Evolutionary conservation across 1,140 invertebrate genomes (phyloP), one percentile per base, ranked within the genome.

Genomic region (Hetaerina americana): DNA sequence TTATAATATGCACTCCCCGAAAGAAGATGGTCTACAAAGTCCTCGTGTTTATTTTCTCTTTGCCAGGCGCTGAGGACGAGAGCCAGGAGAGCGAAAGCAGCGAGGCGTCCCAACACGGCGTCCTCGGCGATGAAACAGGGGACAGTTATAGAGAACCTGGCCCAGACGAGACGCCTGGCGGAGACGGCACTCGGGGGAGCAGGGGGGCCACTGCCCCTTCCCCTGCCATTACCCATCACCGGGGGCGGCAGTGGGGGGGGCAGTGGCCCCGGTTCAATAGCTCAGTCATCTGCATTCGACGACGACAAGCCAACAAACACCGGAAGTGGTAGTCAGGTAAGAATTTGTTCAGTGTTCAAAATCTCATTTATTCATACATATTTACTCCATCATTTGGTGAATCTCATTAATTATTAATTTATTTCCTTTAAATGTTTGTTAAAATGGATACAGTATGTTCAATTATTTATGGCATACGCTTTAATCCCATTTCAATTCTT

Each of bases 131-230:
- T 90, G 71, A 89, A 88, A 73, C 89, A 90, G 0, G 90, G 90
- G 27, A 90, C 91, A 77, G 91, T 95, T 75, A 94, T 95, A 79
- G 92, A 95, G 82, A 95, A 95, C 80, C 85, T 94, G 69, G 90
- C 91, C 40, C 90, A 92, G 77, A 93, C 92, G 0, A 81, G 84
- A 79, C 84, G 90, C 75, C 84, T 94, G 76, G 90, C 91, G 27
- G 92, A 94, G 80, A 94, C 92, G 66, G 87, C 90, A 10, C 79
- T 93, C 68, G 88, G 90, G 71, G 75, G 75, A 72, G 66, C 70
- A 27, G 28, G 78, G 77, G 74, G 75, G 79, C 69, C 77, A 72
- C 49, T 26, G 27, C 26, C 28, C n/a, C 29, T 40, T 18, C 40
- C 31, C 18, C n/a, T 70, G 67, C 67, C 67, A 3, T 18, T 28